Base-by-base conservation (phyloP, 2,113 vertebrate genomes). In the Ranitomeya variabilis region DNA sequence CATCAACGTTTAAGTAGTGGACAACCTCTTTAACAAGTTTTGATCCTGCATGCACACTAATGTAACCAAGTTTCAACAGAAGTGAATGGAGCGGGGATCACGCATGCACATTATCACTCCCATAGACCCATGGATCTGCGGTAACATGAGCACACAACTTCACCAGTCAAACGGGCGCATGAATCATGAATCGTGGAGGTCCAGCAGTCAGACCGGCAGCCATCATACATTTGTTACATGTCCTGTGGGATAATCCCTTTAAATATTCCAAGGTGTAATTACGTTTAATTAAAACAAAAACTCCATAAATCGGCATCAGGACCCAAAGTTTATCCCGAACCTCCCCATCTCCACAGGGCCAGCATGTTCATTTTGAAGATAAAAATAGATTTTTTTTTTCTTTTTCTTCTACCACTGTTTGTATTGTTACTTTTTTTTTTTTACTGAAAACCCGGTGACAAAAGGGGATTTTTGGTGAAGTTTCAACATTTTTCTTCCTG, bases 401-500 rank as follows among this genome's bases (percentile, higher is more conserved):
- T 37, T 16, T 77, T 54, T 55, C 12, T 37, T 86, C 77, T 78
- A 59, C 76, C 57, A 87, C 31, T 13, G 52, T 57, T 80, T 87
- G 23, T 15, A 80, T 87, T 81, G 62, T 71, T 90, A 91, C 91
- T 76, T 13, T 91, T 57, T 80, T 57, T 80, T 91, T 92, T 91
- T 92, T 91, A 93, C 92, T 91, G 93, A 93, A 92, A 93, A 90
- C 89, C 91, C 88, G n/a, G n/a, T 90, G 94, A 96, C 95, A 95
- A 95, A 93, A 90, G 90, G 89, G 91, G 91, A 80, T 90, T 91
- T 94, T 94, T 93, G 90, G 92, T 92, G 92, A 94, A 95, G 95
- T 95, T 94, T 94, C 90, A 15, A 93, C 92, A 91, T 93, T 94
- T 96, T 96, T 94, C 93, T 92, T 92, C 93, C 96, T 91, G 94